A percentile compares a stretch with the other conserved stretches of the same genome.
These are phyloP conservation scores for Copidosoma aretas DNA, from an alignment of 2,888 invertebrate genomes.

Conservation along the genomic window DNA sequence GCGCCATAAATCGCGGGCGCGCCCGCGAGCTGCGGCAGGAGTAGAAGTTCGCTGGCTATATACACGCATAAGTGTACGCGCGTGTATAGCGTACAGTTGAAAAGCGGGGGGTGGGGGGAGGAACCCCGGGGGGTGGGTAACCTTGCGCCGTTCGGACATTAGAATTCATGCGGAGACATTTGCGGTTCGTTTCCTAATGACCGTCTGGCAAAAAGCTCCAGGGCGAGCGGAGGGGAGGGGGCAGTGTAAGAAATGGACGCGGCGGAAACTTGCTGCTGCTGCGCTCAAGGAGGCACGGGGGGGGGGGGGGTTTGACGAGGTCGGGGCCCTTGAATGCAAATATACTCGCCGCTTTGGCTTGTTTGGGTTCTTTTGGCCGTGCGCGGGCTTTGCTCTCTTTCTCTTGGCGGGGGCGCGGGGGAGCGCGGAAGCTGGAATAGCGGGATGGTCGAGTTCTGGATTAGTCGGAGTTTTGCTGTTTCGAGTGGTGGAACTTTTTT, in stretches of 20 bases:
- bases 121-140: conserved; percentile 33
- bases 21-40: too few relatives aligned
- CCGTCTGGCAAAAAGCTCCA: conserved; percentile 57
- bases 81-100: too few relatives aligned
- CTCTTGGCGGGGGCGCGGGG: too few relatives aligned
- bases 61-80: too few relatives aligned
- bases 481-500: too few relatives aligned
- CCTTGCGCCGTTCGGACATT: conserved; percentile 51
- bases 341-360: conserved; percentile 18
- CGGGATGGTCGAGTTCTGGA: too few relatives aligned
- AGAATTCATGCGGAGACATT: conserved; percentile 63
- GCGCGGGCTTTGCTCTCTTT: conserved; percentile 1
- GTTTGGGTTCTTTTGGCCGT: conserved; percentile 20
- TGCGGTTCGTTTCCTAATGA: conserved; percentile 61
- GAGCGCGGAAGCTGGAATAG: too few relatives aligned
- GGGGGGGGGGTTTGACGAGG: conserved; percentile 23
- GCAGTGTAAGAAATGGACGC: conserved; percentile 30
- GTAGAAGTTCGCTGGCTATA: conserved; percentile 7
- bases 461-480: too few relatives aligned
- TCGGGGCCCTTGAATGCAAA: conserved; percentile 30
- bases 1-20: too few relatives aligned
- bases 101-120: conserved; percentile 23
- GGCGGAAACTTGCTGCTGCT: conserved; percentile 20
- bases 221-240: conserved; percentile 38
- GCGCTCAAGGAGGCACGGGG: conserved; percentile 22